Percentiles rank a stretch among this genome's conserved stretches.
phyloP scores from a whole-genome alignment of 2,113 vertebrate species.

The Psammodynastes pulverulentus region DNA sequence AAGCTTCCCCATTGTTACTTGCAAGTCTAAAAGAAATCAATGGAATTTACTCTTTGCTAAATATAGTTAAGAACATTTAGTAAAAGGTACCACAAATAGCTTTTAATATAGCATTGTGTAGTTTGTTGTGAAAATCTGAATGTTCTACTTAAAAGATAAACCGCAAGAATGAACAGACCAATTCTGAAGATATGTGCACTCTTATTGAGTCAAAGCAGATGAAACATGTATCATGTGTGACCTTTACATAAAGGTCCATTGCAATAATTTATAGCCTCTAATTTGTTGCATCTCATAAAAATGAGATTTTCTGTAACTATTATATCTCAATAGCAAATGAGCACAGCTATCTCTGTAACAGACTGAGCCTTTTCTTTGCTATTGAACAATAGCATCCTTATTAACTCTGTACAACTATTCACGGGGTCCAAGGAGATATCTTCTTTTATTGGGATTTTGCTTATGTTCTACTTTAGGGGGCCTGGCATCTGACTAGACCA shows the following conservation, averaged over 20 bases:
- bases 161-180: neutral
- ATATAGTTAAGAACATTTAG: neutral
- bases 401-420: slow-evolving; percentile 54
- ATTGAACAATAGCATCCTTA: slow-evolving; percentile 57
- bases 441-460: slow-evolving; percentile 48
- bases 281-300: slow-evolving; percentile 9
- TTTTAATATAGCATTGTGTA: neutral
- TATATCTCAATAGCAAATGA: slow-evolving; percentile 49
- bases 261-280: neutral
- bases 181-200: neutral
- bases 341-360: slow-evolving; percentile 53
- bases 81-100: neutral
- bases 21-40: neutral
- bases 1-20: neutral
- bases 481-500: slow-evolving; percentile 7
- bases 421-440: slow-evolving; percentile 41
- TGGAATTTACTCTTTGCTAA: neutral
- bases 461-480: slow-evolving; percentile 3
- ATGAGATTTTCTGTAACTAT: slow-evolving; percentile 16
- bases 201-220: slow-evolving; percentile 2
- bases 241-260: neutral
- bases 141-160: neutral
- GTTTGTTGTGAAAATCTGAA: neutral
- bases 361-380: slow-evolving; percentile 50
- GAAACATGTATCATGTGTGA: slow-evolving; percentile 24